A percentile compares a stretch with the other conserved stretches of the same genome.
Conservation (phyloP, 2,113 vertebrate genomes). For the Epinephelus fuscoguttatus region DNA sequence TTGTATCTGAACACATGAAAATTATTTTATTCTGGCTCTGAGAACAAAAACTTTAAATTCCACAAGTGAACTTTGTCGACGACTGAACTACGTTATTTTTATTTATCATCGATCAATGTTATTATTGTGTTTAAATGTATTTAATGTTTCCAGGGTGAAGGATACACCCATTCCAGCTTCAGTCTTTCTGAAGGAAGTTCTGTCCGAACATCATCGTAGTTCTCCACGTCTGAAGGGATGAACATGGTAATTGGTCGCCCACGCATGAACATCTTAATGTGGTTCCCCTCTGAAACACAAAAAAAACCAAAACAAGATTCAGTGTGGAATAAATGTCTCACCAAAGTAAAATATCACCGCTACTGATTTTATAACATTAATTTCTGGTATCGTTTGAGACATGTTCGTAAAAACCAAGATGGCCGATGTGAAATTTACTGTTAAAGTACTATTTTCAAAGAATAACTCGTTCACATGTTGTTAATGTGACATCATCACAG, state of each 20-base stretch:
- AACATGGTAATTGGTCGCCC: slow-evolving; percentile 99
- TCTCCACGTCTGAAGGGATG: slow-evolving; percentile 95
- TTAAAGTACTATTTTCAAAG: too few relatives aligned
- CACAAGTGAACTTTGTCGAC: too few relatives aligned
- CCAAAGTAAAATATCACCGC: not conserved
- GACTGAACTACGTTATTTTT: too few relatives aligned
- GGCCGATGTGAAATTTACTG: too few relatives aligned
- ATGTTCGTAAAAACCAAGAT: too few relatives aligned
- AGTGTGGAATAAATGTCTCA: not conserved
- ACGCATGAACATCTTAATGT: slow-evolving; percentile 99
- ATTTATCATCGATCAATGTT: too few relatives aligned
- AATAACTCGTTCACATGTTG: too few relatives aligned
- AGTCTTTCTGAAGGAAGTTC: slow-evolving; percentile 95
- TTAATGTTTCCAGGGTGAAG: slow-evolving; percentile 73
- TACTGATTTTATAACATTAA: not conserved
- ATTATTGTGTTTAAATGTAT: not conserved
- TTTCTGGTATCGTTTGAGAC: too few relatives aligned
- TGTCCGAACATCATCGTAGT: slow-evolving; percentile 92
- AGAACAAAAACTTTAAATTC: too few relatives aligned
- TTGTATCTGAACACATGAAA: too few relatives aligned
- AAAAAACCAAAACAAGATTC: not conserved
- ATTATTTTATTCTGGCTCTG: too few relatives aligned
- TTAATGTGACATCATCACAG: too few relatives aligned
- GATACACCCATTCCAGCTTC: slow-evolving; percentile 99
- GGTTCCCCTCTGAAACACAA: slow-evolving; percentile 91